phyloP scores from a whole-genome alignment of 2,888 invertebrate species.

The Catocala sponsa region DNA sequence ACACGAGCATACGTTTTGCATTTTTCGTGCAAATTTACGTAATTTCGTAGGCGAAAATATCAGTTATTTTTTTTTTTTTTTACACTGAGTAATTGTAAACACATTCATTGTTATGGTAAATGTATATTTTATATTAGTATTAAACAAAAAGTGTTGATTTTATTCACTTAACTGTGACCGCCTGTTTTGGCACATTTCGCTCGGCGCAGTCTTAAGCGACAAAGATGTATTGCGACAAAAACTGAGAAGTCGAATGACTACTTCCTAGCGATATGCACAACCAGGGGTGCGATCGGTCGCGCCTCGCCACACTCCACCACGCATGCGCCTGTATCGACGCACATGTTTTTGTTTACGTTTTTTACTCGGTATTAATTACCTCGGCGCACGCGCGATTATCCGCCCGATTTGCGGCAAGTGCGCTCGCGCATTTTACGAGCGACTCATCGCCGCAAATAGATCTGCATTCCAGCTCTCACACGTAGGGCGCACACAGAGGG shows the following conservation, averaged over 20 bases:
- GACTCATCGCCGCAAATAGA: conserved; percentile 34
- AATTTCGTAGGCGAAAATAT: too few relatives aligned
- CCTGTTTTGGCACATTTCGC: too few relatives aligned
- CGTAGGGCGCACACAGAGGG: conserved; percentile 3
- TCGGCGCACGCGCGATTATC: conserved; percentile 44
- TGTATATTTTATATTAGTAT: too few relatives aligned
- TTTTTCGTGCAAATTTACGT: too few relatives aligned
- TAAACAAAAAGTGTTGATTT: too few relatives aligned
- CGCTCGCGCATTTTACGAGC: conserved; percentile 18
- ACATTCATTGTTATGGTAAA: too few relatives aligned
- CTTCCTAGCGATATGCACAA: neutral
- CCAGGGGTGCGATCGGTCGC: too few relatives aligned
- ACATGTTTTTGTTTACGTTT: conserved; percentile 34
- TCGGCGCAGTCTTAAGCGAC: too few relatives aligned
- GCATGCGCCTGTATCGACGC: conserved; percentile 18
- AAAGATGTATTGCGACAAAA: neutral
- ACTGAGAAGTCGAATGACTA: neutral
- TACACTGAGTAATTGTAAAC: too few relatives aligned
- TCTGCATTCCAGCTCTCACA: conserved; percentile 39
- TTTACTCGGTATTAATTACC: conserved; percentile 45
- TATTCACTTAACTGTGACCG: too few relatives aligned
- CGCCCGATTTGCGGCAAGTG: conserved; percentile 34
- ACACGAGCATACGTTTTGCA: too few relatives aligned
- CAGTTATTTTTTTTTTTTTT: too few relatives aligned
- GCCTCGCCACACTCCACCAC: conserved; percentile 6